phyloP scores from a whole-genome alignment of 2,797 vertebrate species.

The Hypotaenidia philippensis region DNA sequence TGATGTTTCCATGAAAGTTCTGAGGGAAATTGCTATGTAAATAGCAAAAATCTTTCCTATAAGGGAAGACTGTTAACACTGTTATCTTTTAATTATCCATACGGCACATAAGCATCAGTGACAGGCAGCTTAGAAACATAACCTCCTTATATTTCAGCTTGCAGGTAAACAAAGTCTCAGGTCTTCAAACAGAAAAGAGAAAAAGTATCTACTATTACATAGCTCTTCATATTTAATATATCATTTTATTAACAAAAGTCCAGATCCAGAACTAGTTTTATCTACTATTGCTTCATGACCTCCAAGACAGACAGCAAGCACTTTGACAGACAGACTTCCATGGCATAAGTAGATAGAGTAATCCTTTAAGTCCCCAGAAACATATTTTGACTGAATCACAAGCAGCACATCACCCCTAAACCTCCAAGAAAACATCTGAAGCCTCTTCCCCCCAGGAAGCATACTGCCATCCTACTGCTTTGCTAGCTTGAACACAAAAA shows the following conservation, averaged over 20 bases:
- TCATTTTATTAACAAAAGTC: neutral
- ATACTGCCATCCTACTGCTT: neutral
- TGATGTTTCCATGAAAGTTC: neutral
- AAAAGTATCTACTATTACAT: neutral
- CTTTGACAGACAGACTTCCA: neutral
- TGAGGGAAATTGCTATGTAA: neutral
- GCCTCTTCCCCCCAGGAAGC: rapidly evolving
- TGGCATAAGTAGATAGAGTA: neutral
- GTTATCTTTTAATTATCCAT: neutral
- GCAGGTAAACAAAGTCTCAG: constrained; percentile 20
- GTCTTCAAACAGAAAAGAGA: neutral
- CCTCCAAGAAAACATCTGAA: neutral
- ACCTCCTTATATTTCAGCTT: constrained; percentile 10
- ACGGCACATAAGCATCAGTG: neutral
- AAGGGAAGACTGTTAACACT: neutral
- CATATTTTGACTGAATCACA: neutral
- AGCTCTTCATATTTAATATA: neutral
- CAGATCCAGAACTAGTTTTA: neutral
- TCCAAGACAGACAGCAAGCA: neutral
- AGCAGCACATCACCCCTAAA: rapidly evolving
- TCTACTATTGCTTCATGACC: neutral
- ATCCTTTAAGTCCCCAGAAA: neutral
- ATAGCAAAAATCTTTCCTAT: neutral
- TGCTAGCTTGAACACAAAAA: neutral
- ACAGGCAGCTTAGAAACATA: neutral